phyloP scores from a whole-genome alignment of 2,797 vertebrate species.

The Pseudochirops corinnae region DNA sequence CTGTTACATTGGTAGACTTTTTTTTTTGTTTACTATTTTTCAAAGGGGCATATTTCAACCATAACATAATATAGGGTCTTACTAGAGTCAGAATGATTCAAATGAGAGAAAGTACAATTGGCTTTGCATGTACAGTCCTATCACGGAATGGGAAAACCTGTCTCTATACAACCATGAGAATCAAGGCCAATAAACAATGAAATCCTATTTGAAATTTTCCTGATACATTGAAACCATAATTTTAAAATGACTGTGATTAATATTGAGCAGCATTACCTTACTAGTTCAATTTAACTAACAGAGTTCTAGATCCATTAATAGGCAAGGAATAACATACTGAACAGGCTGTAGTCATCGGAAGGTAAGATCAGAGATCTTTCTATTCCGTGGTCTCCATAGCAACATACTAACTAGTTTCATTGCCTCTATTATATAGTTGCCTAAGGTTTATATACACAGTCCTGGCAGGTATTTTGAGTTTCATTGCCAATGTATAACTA shows the following conservation, averaged over 20 bases:
- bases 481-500: constrained; percentile 72
- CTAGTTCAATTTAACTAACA: not conserved
- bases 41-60: not conserved
- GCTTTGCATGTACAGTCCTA: not conserved
- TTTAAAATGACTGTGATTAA: not conserved
- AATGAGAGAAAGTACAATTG: not conserved
- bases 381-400: constrained; percentile 78
- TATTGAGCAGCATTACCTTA: constrained; percentile 24
- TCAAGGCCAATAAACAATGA: not conserved
- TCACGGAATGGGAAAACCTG: constrained; percentile 7
- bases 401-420: constrained; percentile 75
- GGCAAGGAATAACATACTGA: not conserved
- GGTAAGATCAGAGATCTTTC: constrained; percentile 73
- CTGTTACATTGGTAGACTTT: not conserved
- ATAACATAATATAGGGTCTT: not conserved
- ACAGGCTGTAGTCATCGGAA: constrained; percentile 49
- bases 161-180: not conserved
- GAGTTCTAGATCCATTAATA: not conserved
- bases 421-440: constrained; percentile 67
- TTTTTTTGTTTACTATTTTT: not conserved
- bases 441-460: constrained; percentile 8
- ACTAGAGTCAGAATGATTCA: not conserved
- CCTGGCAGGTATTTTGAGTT: constrained; percentile 77
- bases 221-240: not conserved
- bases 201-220: not conserved